A percentile compares a stretch with the other conserved stretches of the same genome.
Evolutionary conservation across 2,113 vertebrate genomes (phyloP).

Genomic region (Vulpes vulpes): DNA sequence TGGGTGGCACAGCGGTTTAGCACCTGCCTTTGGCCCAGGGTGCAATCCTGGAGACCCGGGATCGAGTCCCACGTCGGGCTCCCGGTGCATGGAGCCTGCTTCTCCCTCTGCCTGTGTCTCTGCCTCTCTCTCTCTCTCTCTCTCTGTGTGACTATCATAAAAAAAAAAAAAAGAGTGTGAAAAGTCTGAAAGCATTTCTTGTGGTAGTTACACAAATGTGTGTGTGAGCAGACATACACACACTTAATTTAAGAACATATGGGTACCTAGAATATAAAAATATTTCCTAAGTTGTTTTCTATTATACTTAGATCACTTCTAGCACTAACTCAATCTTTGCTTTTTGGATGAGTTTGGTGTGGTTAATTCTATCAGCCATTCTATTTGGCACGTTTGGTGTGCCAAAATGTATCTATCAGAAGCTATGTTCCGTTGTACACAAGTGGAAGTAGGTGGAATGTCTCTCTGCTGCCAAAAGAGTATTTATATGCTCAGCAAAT

Average conservation of each 20-base stretch:
- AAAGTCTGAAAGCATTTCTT: slow-evolving; percentile 46
- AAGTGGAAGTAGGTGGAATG: not conserved
- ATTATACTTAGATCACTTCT: slow-evolving; percentile 12
- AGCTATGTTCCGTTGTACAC: not conserved
- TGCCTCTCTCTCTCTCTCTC: too few relatives aligned
- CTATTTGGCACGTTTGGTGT: not conserved
- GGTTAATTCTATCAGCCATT: not conserved
- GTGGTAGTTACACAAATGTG: not conserved
- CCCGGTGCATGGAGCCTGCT: too few relatives aligned
- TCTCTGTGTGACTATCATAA: too few relatives aligned
- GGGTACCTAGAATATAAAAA: slow-evolving; percentile 1
- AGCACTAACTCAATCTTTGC: not conserved
- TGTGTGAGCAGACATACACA: not conserved
- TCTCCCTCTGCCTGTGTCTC: too few relatives aligned
- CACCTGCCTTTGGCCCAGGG: too few relatives aligned
- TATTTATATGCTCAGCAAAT: not conserved
- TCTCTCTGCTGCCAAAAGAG: not conserved
- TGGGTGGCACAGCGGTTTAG: too few relatives aligned
- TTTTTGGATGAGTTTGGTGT: slow-evolving; percentile 11
- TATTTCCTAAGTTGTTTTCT: slow-evolving; percentile 26
- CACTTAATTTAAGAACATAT: not conserved
- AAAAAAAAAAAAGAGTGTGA: not conserved
- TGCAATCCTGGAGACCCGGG: too few relatives aligned
- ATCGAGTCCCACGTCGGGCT: too few relatives aligned
- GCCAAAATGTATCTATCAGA: not conserved